phyloP scores from a whole-genome alignment of 2,797 vertebrate genomes.

The Myripristis murdjan region DNA sequence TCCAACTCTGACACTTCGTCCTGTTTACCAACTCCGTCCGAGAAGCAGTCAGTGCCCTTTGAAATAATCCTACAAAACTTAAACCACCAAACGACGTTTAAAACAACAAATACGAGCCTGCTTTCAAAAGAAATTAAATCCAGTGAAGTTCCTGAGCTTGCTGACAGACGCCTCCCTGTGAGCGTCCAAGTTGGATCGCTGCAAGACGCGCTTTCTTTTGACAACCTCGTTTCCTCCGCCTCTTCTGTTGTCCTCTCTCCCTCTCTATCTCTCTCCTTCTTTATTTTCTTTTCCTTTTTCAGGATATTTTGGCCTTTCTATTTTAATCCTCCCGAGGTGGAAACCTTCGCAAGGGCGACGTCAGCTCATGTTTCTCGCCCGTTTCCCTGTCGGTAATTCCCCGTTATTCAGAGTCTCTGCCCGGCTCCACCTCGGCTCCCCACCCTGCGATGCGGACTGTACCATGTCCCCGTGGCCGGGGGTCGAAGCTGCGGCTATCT shows the following conservation, averaged over 20 bases:
- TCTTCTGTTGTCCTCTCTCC: conserved; percentile 17
- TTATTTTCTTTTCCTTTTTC: conserved; percentile 11
- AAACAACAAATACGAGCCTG: conserved; percentile 7
- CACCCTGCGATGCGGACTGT: conserved; percentile 82
- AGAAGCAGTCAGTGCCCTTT: background rate
- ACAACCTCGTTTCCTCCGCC: conserved; percentile 30
- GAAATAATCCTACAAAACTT: conserved; percentile 35
- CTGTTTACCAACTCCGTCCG: conserved; percentile 35
- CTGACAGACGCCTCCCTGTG: conserved; percentile 46
- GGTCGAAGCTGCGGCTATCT: conserved; percentile 39
- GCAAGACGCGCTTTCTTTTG: conserved; percentile 39
- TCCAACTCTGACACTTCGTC: conserved; percentile 24
- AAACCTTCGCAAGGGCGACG: conserved; percentile 74
- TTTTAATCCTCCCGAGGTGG: conserved; percentile 66
- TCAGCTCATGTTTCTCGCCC: conserved; percentile 72
- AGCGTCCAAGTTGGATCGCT: conserved; percentile 42
- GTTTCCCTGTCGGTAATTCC: conserved; percentile 75
- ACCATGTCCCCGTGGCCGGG: conserved; percentile 72
- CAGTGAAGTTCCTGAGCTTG: conserved; percentile 69
- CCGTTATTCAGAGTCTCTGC: conserved; percentile 81
- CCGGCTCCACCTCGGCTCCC: conserved; percentile 79
- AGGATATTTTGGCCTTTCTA: conserved; percentile 11
- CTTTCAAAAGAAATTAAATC: conserved; percentile 49
- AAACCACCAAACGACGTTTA: conserved; percentile 16
- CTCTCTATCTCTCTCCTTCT: conserved; percentile 16